Evolutionary conservation across 2,888 invertebrate genomes (phyloP).

Genomic region (Cabera pusaria): DNA sequence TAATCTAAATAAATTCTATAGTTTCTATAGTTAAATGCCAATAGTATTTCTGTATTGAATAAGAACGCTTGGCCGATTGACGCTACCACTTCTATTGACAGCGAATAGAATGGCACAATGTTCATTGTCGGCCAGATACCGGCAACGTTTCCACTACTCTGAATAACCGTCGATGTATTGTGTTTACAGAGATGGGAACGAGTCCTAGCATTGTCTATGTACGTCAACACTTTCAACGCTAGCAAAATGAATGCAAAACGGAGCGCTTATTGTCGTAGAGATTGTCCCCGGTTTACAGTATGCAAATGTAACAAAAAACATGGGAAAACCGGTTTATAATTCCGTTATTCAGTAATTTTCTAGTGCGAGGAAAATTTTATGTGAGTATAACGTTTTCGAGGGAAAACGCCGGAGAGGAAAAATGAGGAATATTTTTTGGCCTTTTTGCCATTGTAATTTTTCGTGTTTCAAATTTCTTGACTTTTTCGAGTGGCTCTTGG

Average conservation of each 20-base stretch:
- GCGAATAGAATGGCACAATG: slow-evolving; percentile 41
- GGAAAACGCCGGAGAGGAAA: slow-evolving; percentile 23
- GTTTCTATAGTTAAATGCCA: too few relatives aligned
- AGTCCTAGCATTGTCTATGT: slow-evolving; percentile 57
- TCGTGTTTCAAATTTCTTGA: slow-evolving; percentile 21
- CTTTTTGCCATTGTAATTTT: slow-evolving; percentile 20
- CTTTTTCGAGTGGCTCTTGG: slow-evolving; percentile 3
- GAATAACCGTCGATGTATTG: slow-evolving; percentile 54
- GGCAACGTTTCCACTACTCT: slow-evolving; percentile 35
- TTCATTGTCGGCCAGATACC: slow-evolving; percentile 43
- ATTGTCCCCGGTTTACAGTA: slow-evolving; percentile 45
- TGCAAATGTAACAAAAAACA: slow-evolving; percentile 49
- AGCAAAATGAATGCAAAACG: slow-evolving; percentile 55
- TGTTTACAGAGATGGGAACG: slow-evolving; percentile 42
- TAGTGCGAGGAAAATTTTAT: slow-evolving; percentile 26
- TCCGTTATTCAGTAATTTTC: slow-evolving; percentile 35
- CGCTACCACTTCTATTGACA: slow-evolving; percentile 33
- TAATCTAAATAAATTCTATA: too few relatives aligned
- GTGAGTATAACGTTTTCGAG: slow-evolving; percentile 23
- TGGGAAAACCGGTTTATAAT: slow-evolving; percentile 40
- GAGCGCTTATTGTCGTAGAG: slow-evolving; percentile 54
- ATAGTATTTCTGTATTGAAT: slow-evolving; percentile 48
- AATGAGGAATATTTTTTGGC: slow-evolving; percentile 20
- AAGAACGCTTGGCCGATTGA: slow-evolving; percentile 43
- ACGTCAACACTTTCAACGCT: slow-evolving; percentile 58